Base-by-base conservation (phyloP, 53 echinoderm and acorn worm species). In the Holothuria scabra region DNA sequence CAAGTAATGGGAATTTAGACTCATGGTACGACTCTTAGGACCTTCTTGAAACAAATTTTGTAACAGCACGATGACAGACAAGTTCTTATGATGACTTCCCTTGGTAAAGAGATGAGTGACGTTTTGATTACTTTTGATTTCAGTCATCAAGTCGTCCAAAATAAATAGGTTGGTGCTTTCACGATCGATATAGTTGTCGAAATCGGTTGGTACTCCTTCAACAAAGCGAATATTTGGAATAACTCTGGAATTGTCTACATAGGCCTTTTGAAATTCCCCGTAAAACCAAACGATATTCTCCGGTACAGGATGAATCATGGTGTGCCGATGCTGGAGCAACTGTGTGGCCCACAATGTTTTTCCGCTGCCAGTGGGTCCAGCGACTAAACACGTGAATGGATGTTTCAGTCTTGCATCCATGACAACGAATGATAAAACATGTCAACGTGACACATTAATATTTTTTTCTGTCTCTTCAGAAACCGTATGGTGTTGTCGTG, bases 201-300 rank as follows among this genome's bases (percentile, higher is more conserved):
- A 49, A 46, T 66, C 24, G 20, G 70, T 58, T 23, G 91, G 91
- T 46, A 91, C 29, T 30, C 70, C 87, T 80, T 91, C 91, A 12
- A 88, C 56, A 87, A 87, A 91, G 31, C 67, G 71, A 13, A 91
- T 44, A 38, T 60, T 48, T 2, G 87, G 79, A 67, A 85, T 56
- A 37, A 7, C 55, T 20, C 12, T 14, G 26, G 56, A 49, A 91
- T n/a, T 60, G 10, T 87, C 79, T 8, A 5, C 31, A 84, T 80
- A 37, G 32, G 32, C 20, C 33, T 28, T 83, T 89, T 85, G 78
- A 44, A 89, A 74, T 85, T 76, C 5, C 86, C 63, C 28, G 85
- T 85, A 81, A 88, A 91, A 85, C 91, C 88, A 28, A 90, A 56
- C 12, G n/a, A 90, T 86, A 19, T 83, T 86, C 28, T 86, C 22